A percentile compares a stretch with the other conserved stretches of the same genome.
Evolutionary conservation across 2,888 invertebrate genomes (phyloP).

Genomic region (Acrocyrtus sp.): DNA sequence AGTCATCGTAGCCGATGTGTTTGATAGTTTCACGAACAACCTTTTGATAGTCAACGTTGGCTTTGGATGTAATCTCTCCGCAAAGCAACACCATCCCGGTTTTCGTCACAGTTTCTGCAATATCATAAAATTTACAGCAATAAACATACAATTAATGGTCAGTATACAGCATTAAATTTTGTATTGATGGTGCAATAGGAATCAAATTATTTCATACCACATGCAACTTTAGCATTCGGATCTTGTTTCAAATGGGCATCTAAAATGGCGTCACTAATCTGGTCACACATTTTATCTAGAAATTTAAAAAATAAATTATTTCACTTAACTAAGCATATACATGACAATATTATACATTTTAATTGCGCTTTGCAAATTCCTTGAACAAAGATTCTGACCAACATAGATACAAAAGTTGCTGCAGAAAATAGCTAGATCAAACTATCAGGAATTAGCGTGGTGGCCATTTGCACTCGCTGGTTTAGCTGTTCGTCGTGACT

Average conservation of each 20-base stretch:
- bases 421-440: no score
- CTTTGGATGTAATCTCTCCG: conserved; percentile 99
- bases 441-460: no score
- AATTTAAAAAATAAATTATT: no score
- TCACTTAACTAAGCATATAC: no score
- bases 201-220: conserved; percentile 75
- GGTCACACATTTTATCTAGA: conserved; percentile 97
- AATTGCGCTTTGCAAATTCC: no score
- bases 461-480: no score
- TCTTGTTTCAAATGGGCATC: conserved; percentile 95
- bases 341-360: no score
- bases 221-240: conserved; percentile 97
- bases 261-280: conserved; percentile 94
- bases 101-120: conserved; percentile 94
- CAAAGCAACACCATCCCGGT: conserved; percentile 99
- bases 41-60: conserved; percentile 96
- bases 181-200: no score
- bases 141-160: neutral
- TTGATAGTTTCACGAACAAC: conserved; percentile 96
- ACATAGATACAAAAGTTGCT: no score
- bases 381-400: no score
- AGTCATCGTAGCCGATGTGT: conserved; percentile 99
- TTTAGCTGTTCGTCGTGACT: no score
- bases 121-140: neutral
- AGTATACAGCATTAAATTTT: neutral